Conservation (phyloP, 1,140 invertebrate species). For the Mycetomoellerius zeteki region DNA sequence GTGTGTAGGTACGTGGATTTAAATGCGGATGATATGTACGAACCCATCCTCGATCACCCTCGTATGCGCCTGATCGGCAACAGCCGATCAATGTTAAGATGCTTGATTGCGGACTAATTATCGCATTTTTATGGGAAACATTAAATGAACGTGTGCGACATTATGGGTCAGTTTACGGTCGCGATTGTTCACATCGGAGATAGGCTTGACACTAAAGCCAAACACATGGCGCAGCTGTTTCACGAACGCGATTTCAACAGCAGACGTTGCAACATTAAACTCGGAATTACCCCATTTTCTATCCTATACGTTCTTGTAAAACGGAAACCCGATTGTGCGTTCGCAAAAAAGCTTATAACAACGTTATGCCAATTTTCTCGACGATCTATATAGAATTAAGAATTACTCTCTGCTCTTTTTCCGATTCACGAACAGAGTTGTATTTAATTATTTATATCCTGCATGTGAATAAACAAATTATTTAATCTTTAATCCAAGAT, state of each 20-base stretch:
- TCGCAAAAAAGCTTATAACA: background rate
- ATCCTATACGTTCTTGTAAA: slow-evolving; percentile 9
- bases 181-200: background rate
- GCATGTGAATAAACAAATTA: background rate
- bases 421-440: background rate
- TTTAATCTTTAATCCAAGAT: background rate
- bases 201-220: slow-evolving; percentile 18
- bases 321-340: background rate
- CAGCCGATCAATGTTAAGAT: background rate
- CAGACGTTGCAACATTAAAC: slow-evolving; percentile 1
- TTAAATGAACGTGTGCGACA: background rate
- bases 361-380: background rate
- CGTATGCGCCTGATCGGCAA: background rate
- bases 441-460: background rate
- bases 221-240: slow-evolving; percentile 22
- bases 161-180: slow-evolving; percentile 10
- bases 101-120: slow-evolving; percentile 40
- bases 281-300: slow-evolving; percentile 11
- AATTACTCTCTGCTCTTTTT: background rate
- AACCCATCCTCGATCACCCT: slow-evolving; percentile 13
- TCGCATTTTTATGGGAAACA: background rate
- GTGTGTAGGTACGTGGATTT: slow-evolving; percentile 24
- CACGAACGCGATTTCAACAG: slow-evolving; percentile 19
- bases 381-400: background rate
- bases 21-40: slow-evolving; percentile 54